Percentiles rank a stretch among this genome's conserved stretches.
Conservation (phyloP, 2,797 vertebrate genomes). For the Peromyscus aztecus region DNA sequence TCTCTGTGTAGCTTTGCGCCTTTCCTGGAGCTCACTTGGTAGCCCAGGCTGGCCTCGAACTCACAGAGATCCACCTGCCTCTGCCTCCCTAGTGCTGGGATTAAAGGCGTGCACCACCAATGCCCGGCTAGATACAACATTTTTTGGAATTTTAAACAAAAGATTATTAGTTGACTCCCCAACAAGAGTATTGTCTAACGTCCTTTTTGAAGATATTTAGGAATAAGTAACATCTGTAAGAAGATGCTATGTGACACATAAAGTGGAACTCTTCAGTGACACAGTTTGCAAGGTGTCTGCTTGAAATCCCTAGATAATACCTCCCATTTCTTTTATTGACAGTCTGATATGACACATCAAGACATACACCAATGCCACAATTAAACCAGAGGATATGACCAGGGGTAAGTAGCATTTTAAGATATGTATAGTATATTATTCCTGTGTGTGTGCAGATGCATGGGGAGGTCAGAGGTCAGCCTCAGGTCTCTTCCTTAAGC, state of each 20-base stretch:
- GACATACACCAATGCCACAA: neutral
- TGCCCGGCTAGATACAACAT: neutral
- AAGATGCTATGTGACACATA: neutral
- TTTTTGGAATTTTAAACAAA: conserved; percentile 40
- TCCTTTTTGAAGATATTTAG: neutral
- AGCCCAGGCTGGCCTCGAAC: too few relatives aligned
- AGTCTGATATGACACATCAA: neutral
- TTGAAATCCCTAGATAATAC: conserved; percentile 3
- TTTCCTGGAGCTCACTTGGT: too few relatives aligned
- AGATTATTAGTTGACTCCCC: conserved; percentile 13
- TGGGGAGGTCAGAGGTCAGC: neutral
- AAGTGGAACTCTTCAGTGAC: conserved; percentile 6
- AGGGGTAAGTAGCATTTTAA: neutral
- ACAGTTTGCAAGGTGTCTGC: neutral
- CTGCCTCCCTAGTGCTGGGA: too few relatives aligned
- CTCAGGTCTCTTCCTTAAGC: neutral
- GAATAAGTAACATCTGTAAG: conserved; percentile 2
- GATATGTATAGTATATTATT: neutral
- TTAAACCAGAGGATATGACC: neutral
- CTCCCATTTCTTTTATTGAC: neutral
- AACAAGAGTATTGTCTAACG: neutral
- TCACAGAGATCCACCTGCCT: too few relatives aligned
- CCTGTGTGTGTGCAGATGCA: neutral
- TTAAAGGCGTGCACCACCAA: too few relatives aligned
- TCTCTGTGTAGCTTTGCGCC: too few relatives aligned